Conservation (phyloP, 1,140 invertebrate genomes). For the Thereuonema tuberculata region DNA sequence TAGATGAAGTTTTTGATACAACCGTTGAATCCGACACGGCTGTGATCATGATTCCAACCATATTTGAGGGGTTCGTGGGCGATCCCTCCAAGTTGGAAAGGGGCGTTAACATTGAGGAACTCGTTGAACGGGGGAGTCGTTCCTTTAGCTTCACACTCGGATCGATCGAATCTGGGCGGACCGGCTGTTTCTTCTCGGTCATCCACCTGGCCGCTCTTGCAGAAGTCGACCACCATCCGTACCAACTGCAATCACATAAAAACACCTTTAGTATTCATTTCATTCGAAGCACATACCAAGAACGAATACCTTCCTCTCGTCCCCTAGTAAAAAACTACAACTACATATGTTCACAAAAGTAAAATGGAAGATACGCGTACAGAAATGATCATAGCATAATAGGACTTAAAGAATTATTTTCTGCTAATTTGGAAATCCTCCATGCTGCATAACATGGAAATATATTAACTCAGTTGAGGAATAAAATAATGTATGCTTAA, state of each 20-base stretch:
- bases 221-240: conserved; percentile 80
- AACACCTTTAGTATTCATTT: no score
- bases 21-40: conserved; percentile 78
- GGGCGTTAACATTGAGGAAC: conserved; percentile 90
- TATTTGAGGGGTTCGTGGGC: conserved; percentile 77
- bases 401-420: no score
- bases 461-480: no score
- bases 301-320: no score
- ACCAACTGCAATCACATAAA: conserved; percentile 33
- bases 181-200: conserved; percentile 65
- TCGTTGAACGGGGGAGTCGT: conserved; percentile 88
- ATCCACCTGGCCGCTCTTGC: conserved; percentile 66
- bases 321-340: no score
- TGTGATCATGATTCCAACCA: conserved; percentile 71
- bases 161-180: conserved; percentile 68
- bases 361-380: conserved; percentile 12
- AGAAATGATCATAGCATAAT: no score
- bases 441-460: no score
- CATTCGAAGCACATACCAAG: no score
- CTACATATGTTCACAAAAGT: conserved; percentile 39
- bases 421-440: no score
- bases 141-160: conserved; percentile 72
- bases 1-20: conserved; percentile 91
- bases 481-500: no score
- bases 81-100: conserved; percentile 81